Base-by-base conservation (phyloP, 1,140 invertebrate species). In the Magallana angulata region DNA sequence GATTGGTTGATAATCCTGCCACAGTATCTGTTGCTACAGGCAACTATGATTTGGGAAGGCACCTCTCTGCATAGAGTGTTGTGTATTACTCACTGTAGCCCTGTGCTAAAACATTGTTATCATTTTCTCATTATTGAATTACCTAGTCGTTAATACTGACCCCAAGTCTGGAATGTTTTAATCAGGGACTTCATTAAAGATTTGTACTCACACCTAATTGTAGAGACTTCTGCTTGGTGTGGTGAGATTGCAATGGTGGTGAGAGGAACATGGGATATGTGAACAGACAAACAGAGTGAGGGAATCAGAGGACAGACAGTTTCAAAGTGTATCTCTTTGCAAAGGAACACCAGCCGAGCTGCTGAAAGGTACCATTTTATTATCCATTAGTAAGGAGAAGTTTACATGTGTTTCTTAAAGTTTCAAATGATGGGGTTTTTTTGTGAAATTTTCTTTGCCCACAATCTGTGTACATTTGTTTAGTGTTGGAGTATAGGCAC, bases 141-240 rank as follows among this genome's bases (percentile, higher is more conserved):
- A 71, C 68, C 68, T 71, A 68, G 7, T 71, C 68, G 30, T 71
- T 71, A 71, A 24, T 71, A 24, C 68, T 71, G 68, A 71, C 68
- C 68, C 24, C 18, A 71, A 71, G 11, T 11, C 68, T 24, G 68
- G 68, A 71, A 71, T 71, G 68, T 71, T 71, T 62, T 71, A 71
- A 71, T 71, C 68, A 71, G 68, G n/a, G 68, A 71, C 68, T 18
- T 71, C 68, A 71, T 71, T 71, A 71, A 71, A 71, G 68, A 71
- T 71, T 71, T 24, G 68, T 30, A 30, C 18, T 71, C 68, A 71
- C 7, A 71, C 68, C 68, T 71, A 71, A 71, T 71, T 71, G 68
- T 24, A 71, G 68, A 71, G 24, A 30, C 36, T 48, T 48, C 36
- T 4, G 36, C 36, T 71, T 30, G 18, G 68, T 71, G 68, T 30